Evolutionary conservation across 2,797 vertebrate species (phyloP), one percentile per base, ranked within the genome.

Genomic region (Brachyrhaphis roseni): DNA sequence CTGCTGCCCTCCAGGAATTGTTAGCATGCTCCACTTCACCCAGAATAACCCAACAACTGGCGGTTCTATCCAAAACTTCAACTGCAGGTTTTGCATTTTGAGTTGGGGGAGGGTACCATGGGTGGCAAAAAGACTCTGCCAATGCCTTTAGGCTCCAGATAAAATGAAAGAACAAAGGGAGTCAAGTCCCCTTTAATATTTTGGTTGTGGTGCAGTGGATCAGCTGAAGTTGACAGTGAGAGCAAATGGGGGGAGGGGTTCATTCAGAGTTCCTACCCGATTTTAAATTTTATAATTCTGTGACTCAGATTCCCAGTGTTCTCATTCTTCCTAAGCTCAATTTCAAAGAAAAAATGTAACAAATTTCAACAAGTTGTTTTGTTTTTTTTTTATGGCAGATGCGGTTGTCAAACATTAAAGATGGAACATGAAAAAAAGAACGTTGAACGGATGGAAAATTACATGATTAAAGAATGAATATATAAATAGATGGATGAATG

Each of bases 21-120:
- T 81, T 90, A 85, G 85, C 79, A 88, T 46, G 88, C 89, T 88
- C 86, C 82, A 89, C 78, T 92, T 92, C 89, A 88, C 84, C 80
- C 78, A 72, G 55, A 79, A 85, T 85, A 89, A 86, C 79, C 73
- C 81, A 82, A 39, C 51, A 76, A 76, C 7, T 70, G 79, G 71
- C 81, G 5, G 64, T 20, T 76, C 77, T 84, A 74, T 72, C 82
- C 86, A 84, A 88, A 88, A 79, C 49, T 76, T 74, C 82, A 76
- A 78, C 73, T 78, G 74, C 80, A 85, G 78, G 70, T 73, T 80
- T 39, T 51, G 36, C n/a, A 5, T 46, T 45, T 72, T 28, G 43
- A 1, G 47, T n/a, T 20, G 79, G 75, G 77, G 70, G 75, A 34
- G 76, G 80, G 79, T 83, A 84, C 84, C 76, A 86, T 78, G 76